Percentiles rank a stretch among this genome's conserved stretches.
phyloP scores from a whole-genome alignment of 2,888 invertebrate species.

The Meiosimyza decipiens region DNA sequence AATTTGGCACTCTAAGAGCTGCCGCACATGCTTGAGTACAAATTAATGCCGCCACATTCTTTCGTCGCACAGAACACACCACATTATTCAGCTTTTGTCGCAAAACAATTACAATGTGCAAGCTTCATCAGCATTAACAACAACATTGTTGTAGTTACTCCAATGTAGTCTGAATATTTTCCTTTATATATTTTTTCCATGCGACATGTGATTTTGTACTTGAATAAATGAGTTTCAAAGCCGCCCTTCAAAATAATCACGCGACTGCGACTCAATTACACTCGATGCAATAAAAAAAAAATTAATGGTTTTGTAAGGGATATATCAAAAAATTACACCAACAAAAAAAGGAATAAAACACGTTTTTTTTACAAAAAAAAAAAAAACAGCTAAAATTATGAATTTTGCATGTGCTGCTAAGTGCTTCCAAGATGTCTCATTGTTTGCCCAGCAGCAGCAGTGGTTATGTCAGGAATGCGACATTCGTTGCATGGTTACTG shows the following conservation, averaged over 20 bases:
- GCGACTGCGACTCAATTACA: constrained; percentile 33
- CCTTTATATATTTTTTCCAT: neutral
- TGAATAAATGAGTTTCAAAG: constrained; percentile 29
- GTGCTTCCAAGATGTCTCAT: constrained; percentile 14
- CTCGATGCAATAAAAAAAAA: constrained; percentile 18
- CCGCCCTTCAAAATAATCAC: constrained; percentile 32
- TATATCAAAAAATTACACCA: neutral
- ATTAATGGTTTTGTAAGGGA: too few species aligned
- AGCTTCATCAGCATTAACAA: neutral
- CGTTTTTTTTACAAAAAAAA: neutral
- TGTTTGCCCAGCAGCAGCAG: neutral
- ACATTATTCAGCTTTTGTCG: neutral
- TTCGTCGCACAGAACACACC: neutral
- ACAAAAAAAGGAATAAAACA: constrained; percentile 16
- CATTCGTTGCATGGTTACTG: constrained; percentile 13
- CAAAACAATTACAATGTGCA: constrained; percentile 13
- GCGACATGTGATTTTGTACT: constrained; percentile 34
- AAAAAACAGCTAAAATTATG: constrained; percentile 24
- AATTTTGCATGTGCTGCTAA: constrained; percentile 21
- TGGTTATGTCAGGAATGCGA: neutral
- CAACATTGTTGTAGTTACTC: neutral
- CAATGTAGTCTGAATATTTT: neutral
- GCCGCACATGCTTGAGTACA: too few species aligned
- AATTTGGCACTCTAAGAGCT: too few species aligned
- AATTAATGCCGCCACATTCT: neutral